Evolutionary conservation across 2,113 vertebrate species (phyloP).

Genomic region (Malurus melanocephalus): DNA sequence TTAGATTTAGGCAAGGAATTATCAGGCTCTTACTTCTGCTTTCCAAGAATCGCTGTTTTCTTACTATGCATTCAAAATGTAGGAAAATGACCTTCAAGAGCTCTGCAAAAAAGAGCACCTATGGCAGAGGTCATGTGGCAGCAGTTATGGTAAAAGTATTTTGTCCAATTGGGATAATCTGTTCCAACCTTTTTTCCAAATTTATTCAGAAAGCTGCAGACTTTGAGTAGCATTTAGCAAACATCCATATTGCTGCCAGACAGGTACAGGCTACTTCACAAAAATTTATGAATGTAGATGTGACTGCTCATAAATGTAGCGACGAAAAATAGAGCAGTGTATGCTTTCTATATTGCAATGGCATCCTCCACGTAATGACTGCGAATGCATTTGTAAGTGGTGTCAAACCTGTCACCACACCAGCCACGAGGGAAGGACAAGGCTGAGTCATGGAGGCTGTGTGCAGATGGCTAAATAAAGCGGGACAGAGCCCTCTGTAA

Average conservation of each 20-base stretch:
- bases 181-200: neutral
- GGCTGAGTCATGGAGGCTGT: neutral
- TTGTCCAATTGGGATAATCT: neutral
- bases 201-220: neutral
- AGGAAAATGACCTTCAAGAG: neutral
- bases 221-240: neutral
- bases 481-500: neutral
- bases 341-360: neutral
- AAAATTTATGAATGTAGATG: neutral
- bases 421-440: neutral
- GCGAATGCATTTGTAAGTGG: neutral
- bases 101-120: neutral
- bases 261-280: neutral
- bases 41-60: neutral
- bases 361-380: neutral
- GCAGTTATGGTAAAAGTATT: neutral
- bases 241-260: neutral
- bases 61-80: neutral
- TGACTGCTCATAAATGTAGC: neutral
- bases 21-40: neutral
- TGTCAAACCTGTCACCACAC: neutral
- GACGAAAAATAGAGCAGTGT: neutral
- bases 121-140: neutral
- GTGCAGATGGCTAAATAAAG: neutral
- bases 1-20: neutral